Percentiles rank a stretch among this genome's conserved stretches.
These are phyloP conservation scores for Megastigmus dorsalis DNA, from an alignment of 2,888 invertebrate species.

Conservation along the genomic window DNA sequence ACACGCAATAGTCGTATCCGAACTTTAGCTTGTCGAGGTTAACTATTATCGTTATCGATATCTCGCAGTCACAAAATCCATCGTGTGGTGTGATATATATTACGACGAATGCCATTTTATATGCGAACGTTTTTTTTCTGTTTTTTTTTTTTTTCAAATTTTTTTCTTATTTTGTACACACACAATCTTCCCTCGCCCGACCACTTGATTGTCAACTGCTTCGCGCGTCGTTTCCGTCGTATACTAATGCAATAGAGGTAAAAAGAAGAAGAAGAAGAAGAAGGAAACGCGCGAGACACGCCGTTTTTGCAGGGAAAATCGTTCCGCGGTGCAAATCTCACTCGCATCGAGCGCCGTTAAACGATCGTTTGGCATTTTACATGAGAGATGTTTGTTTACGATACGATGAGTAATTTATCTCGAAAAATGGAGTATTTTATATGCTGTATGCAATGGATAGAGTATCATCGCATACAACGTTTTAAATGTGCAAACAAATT, in stretches of 20 bases:
- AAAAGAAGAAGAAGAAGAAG: slow-evolving; percentile 42
- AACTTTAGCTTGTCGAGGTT: slow-evolving; percentile 38
- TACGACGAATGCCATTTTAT: slow-evolving; percentile 52
- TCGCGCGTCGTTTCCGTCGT: slow-evolving; percentile 21
- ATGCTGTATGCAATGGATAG: no score
- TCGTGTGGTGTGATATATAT: slow-evolving; percentile 63
- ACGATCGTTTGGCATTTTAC: background rate
- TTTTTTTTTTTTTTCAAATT: slow-evolving; percentile 8
- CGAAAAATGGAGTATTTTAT: background rate
- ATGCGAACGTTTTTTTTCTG: slow-evolving; percentile 41
- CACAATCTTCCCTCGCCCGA: slow-evolving; percentile 18
- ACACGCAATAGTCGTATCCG: no score
- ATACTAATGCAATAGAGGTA: slow-evolving; percentile 15
- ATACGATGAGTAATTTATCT: background rate
- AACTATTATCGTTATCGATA: slow-evolving; percentile 53
- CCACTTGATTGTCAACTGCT: slow-evolving; percentile 27
- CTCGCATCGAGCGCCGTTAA: background rate
- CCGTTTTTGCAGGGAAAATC: slow-evolving; percentile 9
- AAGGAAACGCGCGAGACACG: slow-evolving; percentile 28
- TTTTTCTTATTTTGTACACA: slow-evolving; percentile 25
- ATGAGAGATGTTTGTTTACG: slow-evolving; percentile 2
- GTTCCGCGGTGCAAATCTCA: slow-evolving; percentile 10
- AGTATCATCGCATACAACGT: no score
- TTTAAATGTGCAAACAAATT: no score
- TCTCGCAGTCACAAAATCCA: slow-evolving; percentile 71